A percentile compares a stretch with the other conserved stretches of the same genome.
Conservation (phyloP, 2,113 vertebrate genomes). For the Hemiscyllium ocellatum region DNA sequence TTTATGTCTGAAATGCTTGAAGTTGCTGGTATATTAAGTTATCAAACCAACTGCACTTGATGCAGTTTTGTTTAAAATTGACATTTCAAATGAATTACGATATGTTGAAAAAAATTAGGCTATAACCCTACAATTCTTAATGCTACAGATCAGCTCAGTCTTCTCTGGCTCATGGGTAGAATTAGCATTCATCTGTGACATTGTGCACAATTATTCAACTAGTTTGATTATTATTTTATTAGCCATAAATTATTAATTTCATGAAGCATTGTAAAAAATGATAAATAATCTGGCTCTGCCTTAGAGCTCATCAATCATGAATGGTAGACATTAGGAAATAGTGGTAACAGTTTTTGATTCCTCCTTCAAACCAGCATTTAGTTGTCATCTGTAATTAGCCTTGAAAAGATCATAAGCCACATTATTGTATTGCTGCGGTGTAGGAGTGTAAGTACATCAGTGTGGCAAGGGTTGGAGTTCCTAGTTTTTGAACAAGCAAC, state of each 20-base stretch:
- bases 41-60: not conserved
- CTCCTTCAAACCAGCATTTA: too few species aligned
- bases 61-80: not conserved
- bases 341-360: not conserved
- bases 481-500: too few species aligned
- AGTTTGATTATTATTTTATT: not conserved
- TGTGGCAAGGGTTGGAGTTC: too few species aligned
- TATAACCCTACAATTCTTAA: not conserved
- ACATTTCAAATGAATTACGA: not conserved
- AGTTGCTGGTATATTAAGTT: not conserved
- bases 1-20: not conserved
- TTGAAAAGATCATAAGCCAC: too few species aligned
- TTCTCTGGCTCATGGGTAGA: not conserved
- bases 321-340: not conserved
- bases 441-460: too few species aligned
- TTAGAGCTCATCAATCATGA: not conserved
- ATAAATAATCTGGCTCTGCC: not conserved
- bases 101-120: not conserved
- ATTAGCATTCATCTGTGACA: not conserved
- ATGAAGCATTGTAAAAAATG: not conserved
- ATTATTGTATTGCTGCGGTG: too few species aligned
- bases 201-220: not conserved
- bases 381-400: too few species aligned
- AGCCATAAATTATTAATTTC: not conserved
- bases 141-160: not conserved